Evolutionary conservation across 2,113 vertebrate genomes (phyloP).

Genomic region (Scopus umbretta): DNA sequence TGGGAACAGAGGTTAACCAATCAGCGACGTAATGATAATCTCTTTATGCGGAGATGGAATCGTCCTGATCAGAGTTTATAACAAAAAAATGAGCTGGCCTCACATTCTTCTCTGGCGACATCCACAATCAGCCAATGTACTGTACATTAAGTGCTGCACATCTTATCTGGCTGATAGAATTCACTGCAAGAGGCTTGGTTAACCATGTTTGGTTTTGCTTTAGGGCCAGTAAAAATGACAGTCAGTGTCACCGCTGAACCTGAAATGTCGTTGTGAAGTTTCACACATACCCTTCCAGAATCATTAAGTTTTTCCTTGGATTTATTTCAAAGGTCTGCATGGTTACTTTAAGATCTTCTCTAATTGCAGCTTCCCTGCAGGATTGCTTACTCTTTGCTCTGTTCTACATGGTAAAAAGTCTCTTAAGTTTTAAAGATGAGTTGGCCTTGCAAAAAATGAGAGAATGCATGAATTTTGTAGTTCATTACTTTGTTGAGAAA

Average conservation of each 20-base stretch:
- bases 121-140: not conserved
- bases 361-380: not conserved
- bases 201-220: conserved; percentile 1
- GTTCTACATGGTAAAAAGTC: not conserved
- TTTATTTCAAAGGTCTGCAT: not conserved
- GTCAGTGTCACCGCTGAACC: not conserved
- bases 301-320: not conserved
- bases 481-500: not conserved
- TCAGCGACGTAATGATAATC: not conserved
- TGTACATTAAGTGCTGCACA: not conserved
- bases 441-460: not conserved
- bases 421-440: not conserved
- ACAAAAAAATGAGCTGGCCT: not conserved
- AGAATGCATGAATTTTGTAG: not conserved
- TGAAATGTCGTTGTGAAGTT: not conserved
- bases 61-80: not conserved
- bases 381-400: not conserved
- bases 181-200: not conserved
- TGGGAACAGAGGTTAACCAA: not conserved
- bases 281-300: not conserved
- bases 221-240: conserved; percentile 16
- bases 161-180: conserved; percentile 49
- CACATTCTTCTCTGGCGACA: not conserved
- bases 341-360: not conserved
- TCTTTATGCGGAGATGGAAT: not conserved